These are phyloP conservation scores for Acropora yongei DNA, from an alignment of 64 coral and sea anemone species.

Conservation along the genomic window DNA sequence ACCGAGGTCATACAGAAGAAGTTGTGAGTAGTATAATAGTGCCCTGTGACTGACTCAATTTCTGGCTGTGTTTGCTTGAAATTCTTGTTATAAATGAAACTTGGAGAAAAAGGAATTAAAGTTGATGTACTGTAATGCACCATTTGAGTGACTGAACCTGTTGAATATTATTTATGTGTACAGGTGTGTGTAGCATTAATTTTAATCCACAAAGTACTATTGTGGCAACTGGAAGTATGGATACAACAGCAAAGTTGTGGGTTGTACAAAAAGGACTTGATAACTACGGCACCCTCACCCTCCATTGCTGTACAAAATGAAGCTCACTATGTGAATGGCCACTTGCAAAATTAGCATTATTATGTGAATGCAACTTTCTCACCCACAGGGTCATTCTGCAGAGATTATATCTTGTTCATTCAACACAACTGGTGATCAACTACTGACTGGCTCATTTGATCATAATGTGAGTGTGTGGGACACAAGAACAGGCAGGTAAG, in stretches of 20 bases:
- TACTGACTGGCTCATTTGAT: conserved; percentile 97
- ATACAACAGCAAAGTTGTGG: conserved; percentile 97
- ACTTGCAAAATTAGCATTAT: neutral
- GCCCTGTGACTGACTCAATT: too few relatives aligned
- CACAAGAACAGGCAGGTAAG: conserved; percentile 82
- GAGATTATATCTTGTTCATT: conserved; percentile 98
- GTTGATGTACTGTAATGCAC: too few relatives aligned
- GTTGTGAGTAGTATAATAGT: conserved; percentile 74
- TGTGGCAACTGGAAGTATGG: conserved; percentile 97
- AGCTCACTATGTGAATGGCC: too few relatives aligned
- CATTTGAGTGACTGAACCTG: too few relatives aligned
- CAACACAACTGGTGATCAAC: conserved; percentile 92
- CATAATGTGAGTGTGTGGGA: conserved; percentile 99
- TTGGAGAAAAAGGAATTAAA: too few relatives aligned
- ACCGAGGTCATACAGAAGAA: conserved; percentile 94
- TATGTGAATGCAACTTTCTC: neutral
- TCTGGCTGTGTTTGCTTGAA: too few relatives aligned
- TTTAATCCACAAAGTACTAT: conserved; percentile 98
- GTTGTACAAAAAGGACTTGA: conserved; percentile 85
- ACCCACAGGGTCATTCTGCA: conserved; percentile 87
- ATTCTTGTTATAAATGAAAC: too few relatives aligned
- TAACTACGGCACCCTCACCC: too few relatives aligned
- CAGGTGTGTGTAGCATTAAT: conserved; percentile 88
- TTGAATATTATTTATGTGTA: neutral
- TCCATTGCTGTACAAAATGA: too few relatives aligned